phyloP scores from a whole-genome alignment of 2,797 vertebrate species.

The Chelon auratus region DNA sequence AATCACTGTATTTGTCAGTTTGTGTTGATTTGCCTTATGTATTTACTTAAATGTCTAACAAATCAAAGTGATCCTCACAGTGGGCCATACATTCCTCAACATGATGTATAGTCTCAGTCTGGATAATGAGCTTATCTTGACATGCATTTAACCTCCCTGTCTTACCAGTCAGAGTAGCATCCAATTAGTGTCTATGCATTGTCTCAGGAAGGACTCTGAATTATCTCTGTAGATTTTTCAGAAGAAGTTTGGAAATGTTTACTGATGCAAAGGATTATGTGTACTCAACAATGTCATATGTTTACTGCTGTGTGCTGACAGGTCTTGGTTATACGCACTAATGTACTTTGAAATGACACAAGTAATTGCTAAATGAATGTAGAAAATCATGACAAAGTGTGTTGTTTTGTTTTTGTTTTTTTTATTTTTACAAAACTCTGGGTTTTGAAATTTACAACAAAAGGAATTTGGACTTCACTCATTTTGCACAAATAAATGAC shows the following conservation, averaged over 20 bases:
- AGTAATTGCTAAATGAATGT: background rate
- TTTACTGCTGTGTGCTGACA: no score
- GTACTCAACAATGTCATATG: background rate
- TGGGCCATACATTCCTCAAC: background rate
- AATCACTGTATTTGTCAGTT: background rate
- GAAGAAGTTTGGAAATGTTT: background rate
- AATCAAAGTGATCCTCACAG: background rate
- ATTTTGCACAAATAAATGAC: conserved; percentile 35
- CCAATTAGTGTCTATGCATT: background rate
- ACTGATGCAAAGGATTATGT: background rate
- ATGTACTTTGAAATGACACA: background rate
- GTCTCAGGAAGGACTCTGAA: background rate
- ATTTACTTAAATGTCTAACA: no score
- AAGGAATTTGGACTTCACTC: background rate
- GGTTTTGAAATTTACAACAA: background rate
- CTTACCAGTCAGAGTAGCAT: background rate
- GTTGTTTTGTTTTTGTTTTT: background rate
- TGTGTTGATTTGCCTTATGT: background rate
- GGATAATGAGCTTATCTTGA: background rate
- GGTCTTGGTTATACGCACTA: no score
- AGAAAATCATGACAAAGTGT: background rate
- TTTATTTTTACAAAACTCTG: conserved; percentile 7
- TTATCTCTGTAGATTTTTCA: background rate
- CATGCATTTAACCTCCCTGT: background rate
- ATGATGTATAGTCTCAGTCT: background rate